A percentile compares a stretch with the other conserved stretches of the same genome.
These are phyloP conservation scores for Neodiprion virginianus DNA, from an alignment of 1,140 invertebrate genomes.

Conservation along the genomic window DNA sequence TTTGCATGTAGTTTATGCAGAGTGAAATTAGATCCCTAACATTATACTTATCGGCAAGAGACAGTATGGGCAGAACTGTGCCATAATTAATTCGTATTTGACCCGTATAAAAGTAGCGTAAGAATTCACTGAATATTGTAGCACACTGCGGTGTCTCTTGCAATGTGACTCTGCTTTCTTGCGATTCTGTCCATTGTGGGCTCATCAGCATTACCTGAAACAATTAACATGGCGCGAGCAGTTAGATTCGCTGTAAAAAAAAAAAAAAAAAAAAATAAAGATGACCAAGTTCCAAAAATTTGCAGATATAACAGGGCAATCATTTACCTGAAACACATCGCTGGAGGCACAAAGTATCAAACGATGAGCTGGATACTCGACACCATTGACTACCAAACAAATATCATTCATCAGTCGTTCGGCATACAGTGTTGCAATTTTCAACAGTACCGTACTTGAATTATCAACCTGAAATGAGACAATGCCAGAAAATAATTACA, in stretches of 20 bases:
- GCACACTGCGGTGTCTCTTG: conserved; percentile 86
- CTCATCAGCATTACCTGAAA: conserved; percentile 92
- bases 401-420: conserved; percentile 88
- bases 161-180: conserved; percentile 81
- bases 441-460: conserved; percentile 77
- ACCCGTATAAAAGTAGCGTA: conserved; percentile 92
- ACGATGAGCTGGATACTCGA: conserved; percentile 86
- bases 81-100: conserved; percentile 83
- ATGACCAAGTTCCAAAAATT: neutral
- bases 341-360: conserved; percentile 93
- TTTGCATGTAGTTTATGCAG: conserved; percentile 87
- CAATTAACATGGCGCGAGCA: neutral
- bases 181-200: conserved; percentile 89
- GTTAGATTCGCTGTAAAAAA: neutral
- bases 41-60: conserved; percentile 93
- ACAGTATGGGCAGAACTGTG: conserved; percentile 85
- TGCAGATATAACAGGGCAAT: neutral
- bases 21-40: conserved; percentile 85
- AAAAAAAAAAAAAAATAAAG: neutral
- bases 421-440: conserved; percentile 83
- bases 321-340: conserved; percentile 88
- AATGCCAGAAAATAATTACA: neutral
- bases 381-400: conserved; percentile 78
- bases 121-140: conserved; percentile 86
- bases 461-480: conserved; percentile 75